Base-by-base conservation (phyloP, 2,888 invertebrate species). In the Griposia aprilina region DNA sequence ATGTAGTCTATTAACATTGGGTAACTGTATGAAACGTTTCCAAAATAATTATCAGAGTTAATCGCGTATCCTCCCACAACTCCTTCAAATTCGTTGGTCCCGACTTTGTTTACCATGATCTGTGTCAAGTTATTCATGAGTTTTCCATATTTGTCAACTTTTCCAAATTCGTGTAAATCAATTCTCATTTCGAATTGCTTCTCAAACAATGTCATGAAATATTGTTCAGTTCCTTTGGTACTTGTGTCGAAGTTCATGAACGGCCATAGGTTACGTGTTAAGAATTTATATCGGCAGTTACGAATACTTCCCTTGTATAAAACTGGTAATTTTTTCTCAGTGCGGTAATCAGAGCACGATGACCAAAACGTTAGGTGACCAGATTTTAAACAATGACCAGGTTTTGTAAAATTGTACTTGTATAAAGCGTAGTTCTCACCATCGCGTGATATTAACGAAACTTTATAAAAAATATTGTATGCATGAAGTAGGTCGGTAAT, bases 181-280 rank as follows among this genome's bases (percentile, higher is more conserved):
- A 91, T 82, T 20, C 69, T 76, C 4, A 93, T 73, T 36, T 84
- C 85, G 66, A 83, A 74, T 20, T 81, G 70, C 66, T 90, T 78
- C 52, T 85, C 62, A 79, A 93, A 89, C 41, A 88, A 59, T 48
- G 80, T 50, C 17, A 93, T 41, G 15, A 90, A 52, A 74, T 76
- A 76, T 69, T 92, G 88, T 71, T 93, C 93, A 13, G 84, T 69
- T 11, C 90, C 90, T 63, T 57, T 59, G 6, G 45, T 69, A n/a
- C 68, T 74, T 11, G 77, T 30, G 52, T 90, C 88, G 3, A 92
- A 87, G 78, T 89, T 90, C 1, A 83, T 71, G 71, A 83, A 90
- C 6, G 93, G 93, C 89, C 90, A 92, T 57, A 78, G 70, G 63
- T 91, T 88, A 63, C 87, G 87, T 3, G 87, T 79, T 2, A 88